A percentile compares a stretch with the other conserved stretches of the same genome.
Evolutionary conservation across 1,140 invertebrate genomes (phyloP).

Genomic region (Cydia amplana): DNA sequence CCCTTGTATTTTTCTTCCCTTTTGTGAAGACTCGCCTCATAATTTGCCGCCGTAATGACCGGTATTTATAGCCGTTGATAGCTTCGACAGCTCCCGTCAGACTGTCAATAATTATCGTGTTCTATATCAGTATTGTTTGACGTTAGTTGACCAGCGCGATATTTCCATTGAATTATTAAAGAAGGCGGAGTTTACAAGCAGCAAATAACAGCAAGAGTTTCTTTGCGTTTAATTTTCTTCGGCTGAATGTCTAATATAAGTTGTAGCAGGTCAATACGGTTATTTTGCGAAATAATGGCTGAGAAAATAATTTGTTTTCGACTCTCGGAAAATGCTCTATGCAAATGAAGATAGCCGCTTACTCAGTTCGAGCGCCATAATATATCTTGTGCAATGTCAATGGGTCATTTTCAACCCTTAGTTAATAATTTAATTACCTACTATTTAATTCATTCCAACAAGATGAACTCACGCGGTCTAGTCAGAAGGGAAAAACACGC

Average conservation of each 20-base stretch:
- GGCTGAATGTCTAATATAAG: not conserved
- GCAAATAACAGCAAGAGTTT: not conserved
- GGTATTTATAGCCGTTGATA: conserved; percentile 19
- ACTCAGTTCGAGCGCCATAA: not conserved
- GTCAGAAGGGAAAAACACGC: too few species aligned
- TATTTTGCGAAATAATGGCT: not conserved
- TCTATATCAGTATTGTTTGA: conserved; percentile 9
- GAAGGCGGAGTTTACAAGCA: not conserved
- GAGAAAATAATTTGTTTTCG: not conserved
- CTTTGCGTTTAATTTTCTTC: not conserved
- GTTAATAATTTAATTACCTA: too few species aligned
- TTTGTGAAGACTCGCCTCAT: not conserved
- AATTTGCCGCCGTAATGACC: not conserved
- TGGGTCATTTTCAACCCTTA: too few species aligned
- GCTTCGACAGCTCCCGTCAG: not conserved
- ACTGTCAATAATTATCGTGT: conserved; percentile 18
- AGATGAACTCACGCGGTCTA: not conserved
- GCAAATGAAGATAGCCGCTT: too few species aligned
- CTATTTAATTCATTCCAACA: too few species aligned
- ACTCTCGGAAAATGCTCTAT: too few species aligned
- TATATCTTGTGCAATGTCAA: not conserved
- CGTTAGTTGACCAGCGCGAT: conserved; percentile 7
- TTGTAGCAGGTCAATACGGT: too few species aligned
- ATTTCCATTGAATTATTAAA: not conserved
- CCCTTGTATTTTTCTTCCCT: too few species aligned